Base-by-base conservation (phyloP, 53 echinoderm and acorn worm genomes). In the Arbacia lixula region DNA sequence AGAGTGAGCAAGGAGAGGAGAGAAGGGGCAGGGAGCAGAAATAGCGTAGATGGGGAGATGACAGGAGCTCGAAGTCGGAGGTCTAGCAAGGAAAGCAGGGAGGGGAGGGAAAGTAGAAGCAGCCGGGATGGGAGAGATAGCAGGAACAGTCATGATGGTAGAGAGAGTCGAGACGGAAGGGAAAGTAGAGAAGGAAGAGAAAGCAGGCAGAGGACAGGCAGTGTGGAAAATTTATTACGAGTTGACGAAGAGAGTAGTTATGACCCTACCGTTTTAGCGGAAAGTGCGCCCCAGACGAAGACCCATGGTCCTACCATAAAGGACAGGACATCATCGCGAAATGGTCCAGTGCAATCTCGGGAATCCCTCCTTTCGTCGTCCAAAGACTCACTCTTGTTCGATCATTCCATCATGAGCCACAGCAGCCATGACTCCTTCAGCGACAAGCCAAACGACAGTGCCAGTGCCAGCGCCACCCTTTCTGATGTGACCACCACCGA, bases 401-500 rank as follows among this genome's bases (percentile, higher is more conserved):
- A 81, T 32, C 82, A n/a, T 19, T 64, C 64, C 31, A 6, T 31
- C 5, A 26, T 64, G 9, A 32, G 29, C 33, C 33, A 19, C n/a
- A 46, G 29, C 62, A 81, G 63, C 20, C 63, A 64, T 6, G 64
- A 63, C 50, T 81, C 82, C 11, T 61, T 63, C 31, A 43, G 11
- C 11, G 64, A 81, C 21, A 61, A 63, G 2, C 60, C 29, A 1
- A 46, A 63, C 28, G 82, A 81, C 26, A 81, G 82, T 32, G 17
- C 38, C 12, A 46, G 43, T 41, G 82, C 62, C 26, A 81, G 82
- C 49, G 17, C 38, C 12, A 54, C 56, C 37, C 57, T 63, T 1
- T 81, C 82, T 1, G n/a, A n/a, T n/a, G n/a, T n/a, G n/a, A 81
- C 46, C 28, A 46, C 64, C 31, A 81, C 46, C 43, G 82, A 81